Conservation (phyloP, 2,888 invertebrate species). For the Resseliella maxima region DNA sequence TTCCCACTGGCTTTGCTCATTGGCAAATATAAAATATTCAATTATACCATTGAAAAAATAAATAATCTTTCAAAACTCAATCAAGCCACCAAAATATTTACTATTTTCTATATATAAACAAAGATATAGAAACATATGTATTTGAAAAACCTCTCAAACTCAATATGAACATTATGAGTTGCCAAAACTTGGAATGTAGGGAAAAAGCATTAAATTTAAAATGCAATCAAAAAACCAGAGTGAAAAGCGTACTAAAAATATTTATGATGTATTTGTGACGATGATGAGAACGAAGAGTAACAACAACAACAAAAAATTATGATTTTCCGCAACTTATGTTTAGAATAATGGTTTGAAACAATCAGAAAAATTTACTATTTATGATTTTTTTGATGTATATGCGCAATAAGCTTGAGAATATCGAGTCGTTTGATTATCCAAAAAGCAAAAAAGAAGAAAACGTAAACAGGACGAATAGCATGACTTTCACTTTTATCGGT, state of each 20-base stretch:
- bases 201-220: neutral
- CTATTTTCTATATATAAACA: neutral
- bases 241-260: neutral
- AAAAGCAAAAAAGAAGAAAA: too few relatives aligned
- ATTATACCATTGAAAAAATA: neutral
- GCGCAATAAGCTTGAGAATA: too few relatives aligned
- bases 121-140: too few relatives aligned
- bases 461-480: too few relatives aligned
- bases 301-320: too few relatives aligned
- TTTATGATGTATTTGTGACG: neutral
- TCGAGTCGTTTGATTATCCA: too few relatives aligned
- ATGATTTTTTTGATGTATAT: neutral
- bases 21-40: conserved; percentile 26
- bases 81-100: neutral
- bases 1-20: neutral
- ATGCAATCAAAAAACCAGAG: neutral
- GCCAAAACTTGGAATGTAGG: neutral
- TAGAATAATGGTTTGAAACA: neutral
- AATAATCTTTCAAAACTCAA: neutral
- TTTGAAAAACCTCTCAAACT: neutral
- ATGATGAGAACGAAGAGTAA: too few relatives aligned
- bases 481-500: neutral
- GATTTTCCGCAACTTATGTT: neutral
- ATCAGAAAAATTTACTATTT: neutral
- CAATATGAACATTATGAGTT: neutral